Percentiles rank a stretch among this genome's conserved stretches.
phyloP scores from a whole-genome alignment of 1,140 invertebrate genomes.

The Zeugodacus cucurbitae region DNA sequence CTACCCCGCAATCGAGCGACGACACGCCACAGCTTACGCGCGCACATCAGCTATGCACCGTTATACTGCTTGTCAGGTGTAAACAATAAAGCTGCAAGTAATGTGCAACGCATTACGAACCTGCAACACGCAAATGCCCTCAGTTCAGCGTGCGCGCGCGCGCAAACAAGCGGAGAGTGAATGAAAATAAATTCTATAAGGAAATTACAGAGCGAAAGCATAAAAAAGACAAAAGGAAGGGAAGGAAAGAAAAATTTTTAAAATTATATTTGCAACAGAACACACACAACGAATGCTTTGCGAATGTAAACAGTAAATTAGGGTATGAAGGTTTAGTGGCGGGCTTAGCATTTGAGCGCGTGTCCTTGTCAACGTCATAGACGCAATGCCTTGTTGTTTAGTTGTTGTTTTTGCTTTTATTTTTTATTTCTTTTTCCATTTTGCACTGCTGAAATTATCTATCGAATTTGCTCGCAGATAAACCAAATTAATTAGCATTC shows the following conservation, averaged over 20 bases:
- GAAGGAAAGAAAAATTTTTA: background rate
- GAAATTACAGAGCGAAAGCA: background rate
- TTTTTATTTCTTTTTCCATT: too few species aligned
- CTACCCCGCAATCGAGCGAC: too few species aligned
- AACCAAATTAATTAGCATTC: conserved; percentile 32
- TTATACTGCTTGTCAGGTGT: background rate
- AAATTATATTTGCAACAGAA: background rate
- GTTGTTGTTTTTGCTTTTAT: too few species aligned
- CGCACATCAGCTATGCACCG: background rate
- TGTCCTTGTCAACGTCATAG: background rate
- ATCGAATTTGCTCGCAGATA: conserved; percentile 34
- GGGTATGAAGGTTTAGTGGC: background rate
- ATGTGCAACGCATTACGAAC: background rate
- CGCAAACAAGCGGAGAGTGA: too few species aligned
- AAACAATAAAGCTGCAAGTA: background rate
- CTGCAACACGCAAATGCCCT: background rate
- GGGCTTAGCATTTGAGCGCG: background rate
- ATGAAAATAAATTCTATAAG: background rate
- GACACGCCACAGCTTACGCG: too few species aligned
- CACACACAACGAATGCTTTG: background rate
- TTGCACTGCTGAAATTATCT: background rate
- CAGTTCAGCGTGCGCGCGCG: background rate
- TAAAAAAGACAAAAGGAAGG: background rate
- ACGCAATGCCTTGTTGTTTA: too few species aligned
- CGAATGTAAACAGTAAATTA: background rate